Evolutionary conservation across 2,888 invertebrate genomes (phyloP).

Genomic region (Mythimna albipuncta): DNA sequence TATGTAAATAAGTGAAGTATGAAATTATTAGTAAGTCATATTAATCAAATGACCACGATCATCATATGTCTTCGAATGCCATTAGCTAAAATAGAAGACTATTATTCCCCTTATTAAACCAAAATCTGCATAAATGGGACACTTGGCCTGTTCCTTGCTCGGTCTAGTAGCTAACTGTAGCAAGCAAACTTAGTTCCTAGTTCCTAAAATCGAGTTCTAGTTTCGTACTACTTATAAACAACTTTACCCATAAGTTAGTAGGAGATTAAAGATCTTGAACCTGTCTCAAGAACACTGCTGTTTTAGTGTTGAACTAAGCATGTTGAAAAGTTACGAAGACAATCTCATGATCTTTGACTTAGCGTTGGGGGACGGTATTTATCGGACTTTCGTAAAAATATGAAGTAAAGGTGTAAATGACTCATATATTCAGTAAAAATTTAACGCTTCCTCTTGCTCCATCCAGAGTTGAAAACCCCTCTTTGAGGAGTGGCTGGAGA

Average conservation of each 20-base stretch:
- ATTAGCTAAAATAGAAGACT: not conserved
- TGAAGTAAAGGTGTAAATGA: not conserved
- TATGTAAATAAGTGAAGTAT: no score
- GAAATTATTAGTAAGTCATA: not conserved
- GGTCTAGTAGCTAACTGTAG: conserved; percentile 5
- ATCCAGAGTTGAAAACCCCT: no score
- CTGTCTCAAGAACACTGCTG: conserved; percentile 41
- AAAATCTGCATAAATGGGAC: conserved; percentile 33
- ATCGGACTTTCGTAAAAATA: conserved; percentile 8
- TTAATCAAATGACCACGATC: not conserved
- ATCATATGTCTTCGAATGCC: not conserved
- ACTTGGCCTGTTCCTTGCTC: conserved; percentile 6
- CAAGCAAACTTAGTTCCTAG: conserved; percentile 31
- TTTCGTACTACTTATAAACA: conserved; percentile 44
- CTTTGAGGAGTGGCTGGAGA: no score
- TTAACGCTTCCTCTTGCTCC: no score
- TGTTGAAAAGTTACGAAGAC: conserved; percentile 41
- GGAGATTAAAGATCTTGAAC: conserved; percentile 56
- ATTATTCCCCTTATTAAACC: conserved; percentile 3
- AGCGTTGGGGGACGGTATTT: not conserved
- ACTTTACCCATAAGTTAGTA: conserved; percentile 47
- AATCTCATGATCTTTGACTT: conserved; percentile 34
- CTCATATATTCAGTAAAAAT: no score
- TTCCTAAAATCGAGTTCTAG: conserved; percentile 36
- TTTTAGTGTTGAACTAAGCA: conserved; percentile 43